Evolutionary conservation across 2,797 vertebrate species (phyloP).

Genomic region (Rhinatrema bivittatum): DNA sequence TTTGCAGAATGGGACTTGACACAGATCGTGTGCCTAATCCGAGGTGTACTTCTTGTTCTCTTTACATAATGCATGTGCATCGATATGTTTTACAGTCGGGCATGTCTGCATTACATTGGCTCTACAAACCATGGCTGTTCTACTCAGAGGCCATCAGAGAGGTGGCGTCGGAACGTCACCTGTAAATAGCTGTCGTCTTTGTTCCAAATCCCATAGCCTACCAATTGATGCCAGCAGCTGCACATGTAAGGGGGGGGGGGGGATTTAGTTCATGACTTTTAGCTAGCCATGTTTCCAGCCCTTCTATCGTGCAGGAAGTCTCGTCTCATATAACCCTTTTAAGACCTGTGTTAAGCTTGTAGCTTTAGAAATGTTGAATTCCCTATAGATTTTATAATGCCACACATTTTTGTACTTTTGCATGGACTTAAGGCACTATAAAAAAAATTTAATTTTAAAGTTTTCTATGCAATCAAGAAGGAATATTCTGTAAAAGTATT

Average conservation of each 20-base stretch:
- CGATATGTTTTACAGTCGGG: constrained; percentile 45
- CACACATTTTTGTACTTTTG: too few relatives aligned
- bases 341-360: too few relatives aligned
- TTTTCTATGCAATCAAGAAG: too few relatives aligned
- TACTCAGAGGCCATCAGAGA: background rate
- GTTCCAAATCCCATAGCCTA: fast-evolving
- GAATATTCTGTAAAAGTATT: too few relatives aligned
- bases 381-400: too few relatives aligned
- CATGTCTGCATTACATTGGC: constrained; percentile 66
- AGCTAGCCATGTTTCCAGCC: background rate
- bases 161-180: background rate
- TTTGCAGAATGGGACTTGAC: too few relatives aligned
- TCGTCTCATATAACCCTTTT: background rate
- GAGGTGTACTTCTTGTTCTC: constrained; percentile 48
- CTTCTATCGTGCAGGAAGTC: background rate
- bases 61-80: constrained; percentile 60
- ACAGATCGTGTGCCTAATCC: constrained; percentile 72
- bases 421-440: too few relatives aligned
- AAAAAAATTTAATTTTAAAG: too few relatives aligned
- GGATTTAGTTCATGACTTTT: fast-evolving
- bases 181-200: background rate
- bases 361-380: too few relatives aligned
- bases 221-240: background rate
- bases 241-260: background rate
- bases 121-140: constrained; percentile 68